Conservation (phyloP, 92 coral and sea anemone genomes). For the Chrysogorgia sp. region DNA sequence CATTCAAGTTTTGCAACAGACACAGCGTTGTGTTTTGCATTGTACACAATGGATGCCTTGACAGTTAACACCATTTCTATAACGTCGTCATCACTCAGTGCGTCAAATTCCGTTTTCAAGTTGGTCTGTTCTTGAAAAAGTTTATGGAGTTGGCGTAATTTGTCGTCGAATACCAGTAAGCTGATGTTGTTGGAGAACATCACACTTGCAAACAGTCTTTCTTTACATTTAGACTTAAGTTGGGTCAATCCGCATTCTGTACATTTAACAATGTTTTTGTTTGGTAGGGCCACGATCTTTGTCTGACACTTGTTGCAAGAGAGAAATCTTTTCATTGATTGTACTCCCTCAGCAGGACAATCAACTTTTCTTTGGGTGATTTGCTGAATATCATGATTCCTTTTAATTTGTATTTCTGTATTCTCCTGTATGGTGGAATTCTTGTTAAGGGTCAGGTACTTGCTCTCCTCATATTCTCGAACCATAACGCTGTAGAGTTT, state of each 20-base stretch:
- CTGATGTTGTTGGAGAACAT: not conserved
- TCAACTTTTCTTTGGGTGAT: not conserved
- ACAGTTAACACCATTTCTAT: slow-evolving; percentile 32
- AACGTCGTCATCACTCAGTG: slow-evolving; percentile 21
- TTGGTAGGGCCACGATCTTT: not conserved
- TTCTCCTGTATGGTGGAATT: not conserved
- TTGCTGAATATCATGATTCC: not conserved
- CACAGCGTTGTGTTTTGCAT: slow-evolving; percentile 28
- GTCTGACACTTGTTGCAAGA: slow-evolving; percentile 27
- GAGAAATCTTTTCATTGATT: slow-evolving; percentile 1
- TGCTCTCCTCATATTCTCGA: slow-evolving; percentile 14
- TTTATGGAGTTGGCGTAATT: slow-evolving; percentile 2
- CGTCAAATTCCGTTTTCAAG: not conserved
- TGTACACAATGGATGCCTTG: slow-evolving; percentile 16
- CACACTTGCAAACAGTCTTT: slow-evolving; percentile 16
- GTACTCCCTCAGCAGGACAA: slow-evolving; percentile 20
- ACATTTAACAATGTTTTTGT: slow-evolving; percentile 20
- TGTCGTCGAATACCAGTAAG: slow-evolving; percentile 27
- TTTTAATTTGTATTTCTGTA: slow-evolving; percentile 1
- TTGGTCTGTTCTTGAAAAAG: slow-evolving; percentile 19
- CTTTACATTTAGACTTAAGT: slow-evolving; percentile 23
- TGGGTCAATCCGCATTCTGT: slow-evolving; percentile 34
- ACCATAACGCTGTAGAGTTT: slow-evolving; percentile 24
- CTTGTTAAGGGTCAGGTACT: slow-evolving; percentile 47
- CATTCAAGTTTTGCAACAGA: no score